A percentile compares a stretch with the other conserved stretches of the same genome.
Conservation (phyloP, 2,797 vertebrate genomes). For the Hippocampus kuda region DNA sequence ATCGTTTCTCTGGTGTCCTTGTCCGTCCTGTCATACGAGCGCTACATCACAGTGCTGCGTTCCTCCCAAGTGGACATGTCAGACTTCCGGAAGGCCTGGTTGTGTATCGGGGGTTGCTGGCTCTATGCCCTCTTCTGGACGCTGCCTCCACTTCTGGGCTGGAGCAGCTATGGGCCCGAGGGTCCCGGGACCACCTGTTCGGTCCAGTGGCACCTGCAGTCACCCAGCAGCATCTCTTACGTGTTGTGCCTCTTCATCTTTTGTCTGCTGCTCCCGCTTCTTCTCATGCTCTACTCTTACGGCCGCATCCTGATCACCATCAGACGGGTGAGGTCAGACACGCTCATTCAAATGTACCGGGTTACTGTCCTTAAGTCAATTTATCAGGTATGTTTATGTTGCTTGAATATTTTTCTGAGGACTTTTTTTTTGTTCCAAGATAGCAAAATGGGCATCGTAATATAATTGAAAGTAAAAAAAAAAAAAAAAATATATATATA, state of each 20-base stretch:
- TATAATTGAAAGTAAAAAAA: no score
- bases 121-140: constrained; percentile 70
- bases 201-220: constrained; percentile 70
- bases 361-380: no score
- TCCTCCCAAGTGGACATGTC: constrained; percentile 60
- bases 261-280: constrained; percentile 71
- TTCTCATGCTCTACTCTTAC: constrained; percentile 75
- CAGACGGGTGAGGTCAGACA: constrained; percentile 4
- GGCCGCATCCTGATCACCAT: constrained; percentile 22
- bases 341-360: constrained; percentile 2
- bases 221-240: constrained; percentile 68
- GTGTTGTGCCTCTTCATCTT: constrained; percentile 74
- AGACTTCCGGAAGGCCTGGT: constrained; percentile 69
- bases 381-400: no score
- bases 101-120: constrained; percentile 67
- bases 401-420: no score
- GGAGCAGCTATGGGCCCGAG: constrained; percentile 75
- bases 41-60: constrained; percentile 55
- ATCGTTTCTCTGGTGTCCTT: constrained; percentile 72
- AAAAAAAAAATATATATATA: no score
- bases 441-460: no score
- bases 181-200: constrained; percentile 75
- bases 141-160: constrained; percentile 67
- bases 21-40: constrained; percentile 70
- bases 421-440: no score